These are phyloP conservation scores for Parus major DNA, from an alignment of 2,113 vertebrate genomes.

Conservation along the genomic window DNA sequence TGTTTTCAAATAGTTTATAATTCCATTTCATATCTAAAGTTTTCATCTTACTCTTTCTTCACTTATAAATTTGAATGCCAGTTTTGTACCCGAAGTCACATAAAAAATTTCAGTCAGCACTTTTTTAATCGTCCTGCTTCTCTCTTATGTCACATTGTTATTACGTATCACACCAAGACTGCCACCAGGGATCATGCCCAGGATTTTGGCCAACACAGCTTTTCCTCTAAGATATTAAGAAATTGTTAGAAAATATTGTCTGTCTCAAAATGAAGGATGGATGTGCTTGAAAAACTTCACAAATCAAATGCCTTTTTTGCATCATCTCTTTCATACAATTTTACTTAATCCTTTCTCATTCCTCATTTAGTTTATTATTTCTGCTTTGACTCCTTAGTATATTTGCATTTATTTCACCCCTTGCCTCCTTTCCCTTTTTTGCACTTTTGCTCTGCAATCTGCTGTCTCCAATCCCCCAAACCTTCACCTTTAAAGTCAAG, in stretches of 20 bases:
- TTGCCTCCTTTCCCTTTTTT: not conserved
- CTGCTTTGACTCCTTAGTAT: not conserved
- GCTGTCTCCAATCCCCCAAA: not conserved
- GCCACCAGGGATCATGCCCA: not conserved
- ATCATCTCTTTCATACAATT: not conserved
- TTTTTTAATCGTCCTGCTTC: not conserved
- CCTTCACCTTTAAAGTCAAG: not conserved
- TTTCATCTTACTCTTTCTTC: not conserved
- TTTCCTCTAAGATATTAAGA: not conserved
- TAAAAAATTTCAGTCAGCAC: not conserved
- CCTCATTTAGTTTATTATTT: not conserved
- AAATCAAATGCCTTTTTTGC: not conserved
- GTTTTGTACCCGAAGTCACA: not conserved
- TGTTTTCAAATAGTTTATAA: not conserved
- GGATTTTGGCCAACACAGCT: not conserved
- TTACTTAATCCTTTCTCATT: not conserved
- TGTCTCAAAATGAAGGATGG: not conserved
- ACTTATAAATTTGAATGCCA: not conserved
- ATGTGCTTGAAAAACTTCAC: not conserved
- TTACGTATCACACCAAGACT: not conserved
- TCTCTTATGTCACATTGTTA: not conserved
- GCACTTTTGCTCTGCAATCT: not conserved
- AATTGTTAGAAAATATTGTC: not conserved
- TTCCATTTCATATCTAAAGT: not conserved
- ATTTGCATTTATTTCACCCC: not conserved